Percentiles rank a stretch among this genome's conserved stretches.
Evolutionary conservation across 2,797 vertebrate species (phyloP).

Genomic region (Trichosurus vulpecula): DNA sequence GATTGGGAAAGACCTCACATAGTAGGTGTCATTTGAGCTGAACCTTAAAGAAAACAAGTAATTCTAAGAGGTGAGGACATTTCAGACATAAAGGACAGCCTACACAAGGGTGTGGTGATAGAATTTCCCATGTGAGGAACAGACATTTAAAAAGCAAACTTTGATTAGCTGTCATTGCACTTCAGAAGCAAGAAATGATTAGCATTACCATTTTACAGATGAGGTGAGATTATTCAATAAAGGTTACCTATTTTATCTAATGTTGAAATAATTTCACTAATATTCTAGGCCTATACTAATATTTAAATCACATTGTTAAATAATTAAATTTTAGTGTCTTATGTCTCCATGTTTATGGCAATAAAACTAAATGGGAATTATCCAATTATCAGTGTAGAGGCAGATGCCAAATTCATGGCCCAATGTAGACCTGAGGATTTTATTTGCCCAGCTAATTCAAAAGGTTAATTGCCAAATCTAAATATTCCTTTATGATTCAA

Average conservation of each 20-base stretch:
- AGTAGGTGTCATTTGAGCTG: background rate
- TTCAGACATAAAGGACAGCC: background rate
- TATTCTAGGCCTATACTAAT: background rate
- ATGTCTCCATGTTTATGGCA: background rate
- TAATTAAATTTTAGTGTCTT: background rate
- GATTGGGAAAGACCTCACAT: background rate
- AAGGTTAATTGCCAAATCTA: background rate
- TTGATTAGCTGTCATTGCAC: background rate
- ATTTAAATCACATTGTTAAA: background rate
- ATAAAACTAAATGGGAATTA: constrained; percentile 29
- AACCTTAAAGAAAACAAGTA: background rate
- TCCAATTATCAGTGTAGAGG: background rate
- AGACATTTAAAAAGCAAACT: background rate
- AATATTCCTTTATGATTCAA: background rate
- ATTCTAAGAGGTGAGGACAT: background rate
- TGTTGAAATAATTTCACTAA: background rate
- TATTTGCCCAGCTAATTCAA: constrained; percentile 19
- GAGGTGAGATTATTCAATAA: background rate
- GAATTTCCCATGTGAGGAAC: background rate
- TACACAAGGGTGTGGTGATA: background rate
- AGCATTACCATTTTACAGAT: background rate
- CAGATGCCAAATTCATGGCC: background rate
- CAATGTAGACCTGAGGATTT: background rate
- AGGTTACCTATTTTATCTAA: background rate
- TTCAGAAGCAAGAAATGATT: background rate